These are phyloP conservation scores for Lanius ludovicianus DNA, from an alignment of 2,113 vertebrate species.

Conservation along the genomic window DNA sequence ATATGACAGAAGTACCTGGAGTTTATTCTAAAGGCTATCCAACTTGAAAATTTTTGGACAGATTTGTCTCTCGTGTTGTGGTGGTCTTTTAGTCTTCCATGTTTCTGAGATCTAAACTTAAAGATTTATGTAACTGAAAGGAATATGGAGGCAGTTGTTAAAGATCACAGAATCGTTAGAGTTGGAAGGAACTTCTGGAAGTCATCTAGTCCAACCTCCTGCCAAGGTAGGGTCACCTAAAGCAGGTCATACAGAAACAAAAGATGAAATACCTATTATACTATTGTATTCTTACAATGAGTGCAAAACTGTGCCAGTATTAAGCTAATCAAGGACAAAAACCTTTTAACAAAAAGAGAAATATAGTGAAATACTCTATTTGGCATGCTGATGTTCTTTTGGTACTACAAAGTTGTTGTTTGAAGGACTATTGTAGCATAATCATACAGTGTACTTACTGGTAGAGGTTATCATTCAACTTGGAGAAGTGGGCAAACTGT, in stretches of 20 bases:
- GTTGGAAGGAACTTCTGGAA: neutral
- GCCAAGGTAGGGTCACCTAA: neutral
- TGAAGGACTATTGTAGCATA: rapidly evolving
- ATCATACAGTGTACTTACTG: neutral
- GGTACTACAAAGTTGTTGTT: neutral
- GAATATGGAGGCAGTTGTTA: neutral
- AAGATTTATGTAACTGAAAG: neutral
- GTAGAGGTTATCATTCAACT: neutral
- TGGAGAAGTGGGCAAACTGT: neutral
- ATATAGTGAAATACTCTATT: neutral
- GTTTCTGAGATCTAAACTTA: neutral
- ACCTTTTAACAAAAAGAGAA: neutral
- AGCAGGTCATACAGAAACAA: neutral
- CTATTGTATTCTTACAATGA: neutral
- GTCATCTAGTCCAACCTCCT: neutral
- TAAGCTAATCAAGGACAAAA: neutral
- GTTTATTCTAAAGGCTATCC: neutral
- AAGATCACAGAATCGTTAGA: neutral
- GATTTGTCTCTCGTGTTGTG: neutral
- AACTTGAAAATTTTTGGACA: neutral
- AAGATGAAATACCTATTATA: neutral
- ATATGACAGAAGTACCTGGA: neutral
- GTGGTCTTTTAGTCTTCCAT: neutral
- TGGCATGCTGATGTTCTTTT: neutral
- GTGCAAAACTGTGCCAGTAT: neutral